Evolutionary conservation across 1,140 invertebrate species (phyloP), one percentile per base, ranked within the genome.

Genomic region (Drosophila hydei): DNA sequence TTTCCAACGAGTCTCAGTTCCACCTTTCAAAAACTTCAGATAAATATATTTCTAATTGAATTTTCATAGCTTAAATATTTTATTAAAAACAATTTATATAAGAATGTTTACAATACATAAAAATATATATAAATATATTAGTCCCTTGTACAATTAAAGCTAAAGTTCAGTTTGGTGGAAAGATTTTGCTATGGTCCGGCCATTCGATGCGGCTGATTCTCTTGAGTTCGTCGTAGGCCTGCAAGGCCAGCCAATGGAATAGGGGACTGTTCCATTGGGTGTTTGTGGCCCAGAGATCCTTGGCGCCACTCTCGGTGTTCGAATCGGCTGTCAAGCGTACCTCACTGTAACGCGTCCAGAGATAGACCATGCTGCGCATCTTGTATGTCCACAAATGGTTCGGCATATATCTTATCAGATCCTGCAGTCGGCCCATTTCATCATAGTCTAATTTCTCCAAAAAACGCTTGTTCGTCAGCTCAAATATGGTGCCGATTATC

Each of bases 171-270:
- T 33, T 11, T 11, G 30, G 3, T 5, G 40, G 8, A 11, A 27
- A 62, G 0, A 42, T 27, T 9, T 9, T 6, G 1, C 30, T 23
- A 3, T 30, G 30, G 0, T 56, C 21, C 3, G 59, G 36, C 43
- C 23, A 85, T 21, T 85, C 80, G 2, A n/a, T 0, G 6, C 48
- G 21, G 30, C 80, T 80, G 18, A 84, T 42, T 0, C 0, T 2
- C 12, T 48, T 30, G 1, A 81, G 45, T 9, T 87, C 83, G 0
- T 16, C 3, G 14, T 45, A 69, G 12, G 83, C 83, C 63, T 87
- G 65, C 18, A 75, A 62, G 60, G 83, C 67, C 12, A 83, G 7
- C 81, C 81, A 87, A 33, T 87, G 83, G n/a, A 85, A 67, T 5
- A 75, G 14, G 9, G 70, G 48, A 16, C 19, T 58, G 1, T 58